Evolutionary conservation across 92 coral and sea anemone genomes (phyloP), one percentile per base, ranked within the genome.

Genomic region (Actinernus sp.): DNA sequence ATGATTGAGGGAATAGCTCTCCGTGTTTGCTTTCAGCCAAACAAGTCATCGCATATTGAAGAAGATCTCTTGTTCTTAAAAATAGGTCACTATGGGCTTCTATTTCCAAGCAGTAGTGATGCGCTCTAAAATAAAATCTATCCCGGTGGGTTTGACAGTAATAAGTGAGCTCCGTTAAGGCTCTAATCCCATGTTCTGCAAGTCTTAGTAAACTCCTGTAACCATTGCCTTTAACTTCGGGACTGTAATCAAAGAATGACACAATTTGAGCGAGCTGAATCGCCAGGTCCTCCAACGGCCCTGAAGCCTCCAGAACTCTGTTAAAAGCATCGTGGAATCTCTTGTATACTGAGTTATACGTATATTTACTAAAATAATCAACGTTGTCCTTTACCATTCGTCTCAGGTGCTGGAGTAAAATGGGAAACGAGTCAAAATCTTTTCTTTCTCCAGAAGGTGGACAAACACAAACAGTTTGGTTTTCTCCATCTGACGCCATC

Each of bases 171-270:
- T 92, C 97, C 20, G 96, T 71, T 21, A 94, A 74, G 25, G 90
- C 73, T 47, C 94, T 78, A 29, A 94, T 76, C 23, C 97, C 73
- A 24, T 91, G 83, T 54, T 94, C 91, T 3, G 89, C 56, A 7
- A 94, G 61, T 38, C 81, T 57, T 30, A 94, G 32, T 58, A 94
- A 68, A 14, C 97, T 89, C 17, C 98, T 64, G 66, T 87, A 94
- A 0, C 98, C 98, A 38, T 94, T 94, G 0, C 98, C 98, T 55
- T 94, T 94, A 2, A 78, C 86, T 27, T 94, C 88, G 2, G 74
- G 41, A 55, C 93, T 92, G 65, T 68, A 94, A 49, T 94, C 98
- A 61, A 73, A 94, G 12, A 63, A 53, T 0, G 92, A 72, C 16
- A 90, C 96, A 3, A 79, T 57, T 38, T 74, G 58, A 14, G 98